A percentile compares a stretch with the other conserved stretches of the same genome.
Evolutionary conservation across 92 coral and sea anemone genomes (phyloP).

Genomic region (Palythoa heliodiscus): DNA sequence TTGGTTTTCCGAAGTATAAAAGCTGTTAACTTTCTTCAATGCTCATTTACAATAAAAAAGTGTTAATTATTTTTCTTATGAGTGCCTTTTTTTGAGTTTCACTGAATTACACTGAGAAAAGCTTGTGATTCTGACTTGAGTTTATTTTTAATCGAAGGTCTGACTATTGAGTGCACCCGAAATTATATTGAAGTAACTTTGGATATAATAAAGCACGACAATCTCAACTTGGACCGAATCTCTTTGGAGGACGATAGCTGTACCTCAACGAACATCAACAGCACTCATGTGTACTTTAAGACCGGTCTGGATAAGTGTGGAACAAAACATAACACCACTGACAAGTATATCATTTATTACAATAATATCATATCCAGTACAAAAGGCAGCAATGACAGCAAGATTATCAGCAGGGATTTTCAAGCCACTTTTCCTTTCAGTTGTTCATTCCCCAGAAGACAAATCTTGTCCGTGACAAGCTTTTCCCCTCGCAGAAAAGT

Average conservation of each 20-base stretch:
- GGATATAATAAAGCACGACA: constrained; percentile 30
- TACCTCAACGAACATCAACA: not conserved
- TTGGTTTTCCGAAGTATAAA: too few relatives aligned
- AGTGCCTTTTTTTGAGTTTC: too few relatives aligned
- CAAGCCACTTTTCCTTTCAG: constrained; percentile 82
- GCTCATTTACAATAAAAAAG: too few relatives aligned
- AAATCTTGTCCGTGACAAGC: constrained; percentile 71
- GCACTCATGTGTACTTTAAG: constrained; percentile 31
- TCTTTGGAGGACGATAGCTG: constrained; percentile 63
- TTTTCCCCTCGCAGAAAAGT: constrained; percentile 82
- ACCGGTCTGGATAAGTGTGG: constrained; percentile 63
- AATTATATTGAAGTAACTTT: constrained; percentile 59
- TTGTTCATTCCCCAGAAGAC: constrained; percentile 72
- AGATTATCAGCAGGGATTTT: constrained; percentile 70
- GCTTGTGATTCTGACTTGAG: not conserved
- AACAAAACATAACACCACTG: constrained; percentile 68
- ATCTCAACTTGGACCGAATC: constrained; percentile 46
- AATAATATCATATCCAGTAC: constrained; percentile 74
- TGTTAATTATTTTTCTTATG: too few relatives aligned
- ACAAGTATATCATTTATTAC: constrained; percentile 57
- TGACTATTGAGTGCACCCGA: constrained; percentile 60
- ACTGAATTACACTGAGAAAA: too few relatives aligned
- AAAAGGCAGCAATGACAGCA: constrained; percentile 25
- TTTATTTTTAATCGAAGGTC: constrained; percentile 44
- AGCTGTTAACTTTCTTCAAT: too few relatives aligned